Evolutionary conservation across 1,140 invertebrate species (phyloP).

Genomic region (Maconellicoccus hirsutus): DNA sequence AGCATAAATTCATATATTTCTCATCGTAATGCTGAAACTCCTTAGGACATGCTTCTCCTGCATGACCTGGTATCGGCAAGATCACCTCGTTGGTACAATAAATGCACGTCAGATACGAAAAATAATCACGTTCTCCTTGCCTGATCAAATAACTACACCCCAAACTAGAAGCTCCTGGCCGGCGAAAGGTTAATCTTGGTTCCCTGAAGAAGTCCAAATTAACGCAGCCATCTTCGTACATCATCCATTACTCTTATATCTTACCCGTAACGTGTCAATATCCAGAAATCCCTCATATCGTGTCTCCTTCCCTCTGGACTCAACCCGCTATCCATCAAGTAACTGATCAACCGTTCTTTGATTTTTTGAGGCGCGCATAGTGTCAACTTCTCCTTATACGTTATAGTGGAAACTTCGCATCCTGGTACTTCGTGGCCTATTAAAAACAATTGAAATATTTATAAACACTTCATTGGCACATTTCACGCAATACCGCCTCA

Average conservation of each 20-base stretch:
- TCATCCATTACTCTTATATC: no score
- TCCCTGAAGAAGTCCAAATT: neutral
- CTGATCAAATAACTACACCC: neutral
- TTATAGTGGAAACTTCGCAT: neutral
- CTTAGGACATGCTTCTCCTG: neutral
- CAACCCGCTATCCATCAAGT: neutral
- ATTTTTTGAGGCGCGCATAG: constrained; percentile 9
- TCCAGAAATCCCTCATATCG: constrained; percentile 12
- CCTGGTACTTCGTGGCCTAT: neutral
- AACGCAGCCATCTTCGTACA: neutral
- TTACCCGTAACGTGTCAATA: neutral
- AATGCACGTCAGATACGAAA: neutral
- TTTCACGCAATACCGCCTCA: no score
- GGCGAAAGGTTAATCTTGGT: neutral
- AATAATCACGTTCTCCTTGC: neutral
- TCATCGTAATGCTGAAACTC: neutral
- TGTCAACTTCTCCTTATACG: neutral
- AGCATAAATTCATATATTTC: neutral
- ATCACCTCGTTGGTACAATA: neutral
- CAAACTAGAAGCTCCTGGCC: neutral
- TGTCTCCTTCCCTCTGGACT: neutral
- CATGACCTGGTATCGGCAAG: neutral
- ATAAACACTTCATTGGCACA: no score
- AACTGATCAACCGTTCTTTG: neutral
- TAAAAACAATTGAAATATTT: no score